Percentiles rank a stretch among this genome's conserved stretches.
These are phyloP conservation scores for Pan troglodytes DNA, from an alignment of 2,113 vertebrate genomes.

Conservation along the genomic window NHGRI_mPanTro3-v2.1_pri NC_072411.2:35865001-35865500, in stretches of 20 bases:
- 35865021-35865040: neutral
- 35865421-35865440: neutral
- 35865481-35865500: neutral
- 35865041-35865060: neutral
- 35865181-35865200: neutral
- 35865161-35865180: neutral
- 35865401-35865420: neutral
- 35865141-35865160: neutral
- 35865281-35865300: neutral
- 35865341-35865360: neutral
- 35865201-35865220: neutral
- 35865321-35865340: neutral
- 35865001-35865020: neutral
- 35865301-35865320: neutral
- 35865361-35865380: neutral
- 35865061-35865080: neutral
- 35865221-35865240: neutral
- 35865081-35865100: neutral
- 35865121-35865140: neutral
- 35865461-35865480: neutral
- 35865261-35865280: neutral
- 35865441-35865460: neutral
- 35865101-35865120: rapidly evolving
- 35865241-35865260: neutral
- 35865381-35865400: neutral